These are phyloP conservation scores for Celastrina argiolus DNA, from an alignment of 2,888 invertebrate species.

Conservation along the genomic window DNA sequence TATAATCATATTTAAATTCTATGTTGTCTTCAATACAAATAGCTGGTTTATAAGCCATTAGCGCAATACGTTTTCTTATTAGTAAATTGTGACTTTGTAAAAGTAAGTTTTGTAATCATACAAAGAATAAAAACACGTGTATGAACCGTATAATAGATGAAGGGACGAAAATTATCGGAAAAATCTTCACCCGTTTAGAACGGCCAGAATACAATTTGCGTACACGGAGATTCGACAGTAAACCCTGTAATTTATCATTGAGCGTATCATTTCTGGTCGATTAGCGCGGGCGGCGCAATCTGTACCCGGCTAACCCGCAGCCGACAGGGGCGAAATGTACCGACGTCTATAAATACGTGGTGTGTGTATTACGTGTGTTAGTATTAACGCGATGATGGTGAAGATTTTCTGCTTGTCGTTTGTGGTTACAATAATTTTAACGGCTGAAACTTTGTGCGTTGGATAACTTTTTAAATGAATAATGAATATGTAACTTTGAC, in stretches of 20 bases:
- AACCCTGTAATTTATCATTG: conserved; percentile 52
- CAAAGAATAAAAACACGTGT: neutral
- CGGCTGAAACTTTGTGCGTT: too few species aligned
- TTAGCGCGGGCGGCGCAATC: conserved; percentile 56
- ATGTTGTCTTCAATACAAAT: too few species aligned
- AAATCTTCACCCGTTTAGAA: neutral
- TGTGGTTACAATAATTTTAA: too few species aligned
- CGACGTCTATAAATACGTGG: conserved; percentile 29
- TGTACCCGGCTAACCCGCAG: conserved; percentile 42
- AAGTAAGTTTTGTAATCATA: neutral
- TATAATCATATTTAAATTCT: too few species aligned
- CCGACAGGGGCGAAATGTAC: conserved; percentile 39
- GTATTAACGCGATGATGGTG: neutral
- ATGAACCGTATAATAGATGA: neutral
- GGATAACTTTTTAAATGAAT: too few species aligned
- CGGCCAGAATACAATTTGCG: conserved; percentile 23
- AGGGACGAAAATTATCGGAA: neutral
- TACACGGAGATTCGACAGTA: conserved; percentile 15
- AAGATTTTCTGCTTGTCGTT: neutral
- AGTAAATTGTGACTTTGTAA: neutral
- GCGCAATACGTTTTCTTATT: too few species aligned
- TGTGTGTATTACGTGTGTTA: neutral
- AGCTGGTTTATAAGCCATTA: too few species aligned
- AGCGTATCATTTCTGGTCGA: conserved; percentile 65
- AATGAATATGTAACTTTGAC: too few species aligned